Base-by-base conservation (phyloP, 53 echinoderm and acorn worm genomes). In the Paracentrotus lividus region DNA sequence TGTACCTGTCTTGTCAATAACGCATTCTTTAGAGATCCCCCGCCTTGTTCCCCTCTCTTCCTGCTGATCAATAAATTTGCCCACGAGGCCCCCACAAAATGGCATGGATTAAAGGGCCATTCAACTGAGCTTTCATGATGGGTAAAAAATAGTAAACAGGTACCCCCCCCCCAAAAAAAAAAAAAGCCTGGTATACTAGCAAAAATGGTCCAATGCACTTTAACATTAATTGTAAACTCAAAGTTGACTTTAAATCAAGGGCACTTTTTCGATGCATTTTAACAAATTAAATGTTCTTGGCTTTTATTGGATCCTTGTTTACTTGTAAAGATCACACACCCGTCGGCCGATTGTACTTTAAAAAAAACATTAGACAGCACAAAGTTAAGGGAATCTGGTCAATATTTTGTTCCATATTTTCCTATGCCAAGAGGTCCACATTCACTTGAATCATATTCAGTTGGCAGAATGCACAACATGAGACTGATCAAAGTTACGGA, bases 1-100 rank as follows among this genome's bases (percentile, higher is more conserved):
- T 81, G 81, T 47, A 81, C 81, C 81, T 81, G 81, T 47, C 81
- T 81, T 81, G 81, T 81, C 81, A 81, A 81, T 81, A 49, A 45
- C 13, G 20, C 81, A 81, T 81, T 81, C 81, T 47, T 81, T 3
- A 9, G 47, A 47, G 81, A 81, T n/a, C 81, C 81, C 81, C 81
- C 47, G 26, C 81, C 47, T 81, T 47, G 44, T 81, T n/a, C 44
- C 81, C 27, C 45, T 81, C 81, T n/a, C 47, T 24, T 78, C 44
- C 47, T 42, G 9, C 24, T 26, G 45, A 81, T 81, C 81, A 81
- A 81, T 81, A 81, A 81, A 81, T 49, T n/a, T 47, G 40, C 40
- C 72, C 40, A 3, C 16, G 38, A 40, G 72, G 36, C 36, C 16
- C 72, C 21, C 72, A 72, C 72, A 72, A 32, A 15, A 72, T 72